Percentiles rank a stretch among this genome's conserved stretches.
Conservation (phyloP, 1,140 invertebrate genomes). For the Liolophura sinensis region DNA sequence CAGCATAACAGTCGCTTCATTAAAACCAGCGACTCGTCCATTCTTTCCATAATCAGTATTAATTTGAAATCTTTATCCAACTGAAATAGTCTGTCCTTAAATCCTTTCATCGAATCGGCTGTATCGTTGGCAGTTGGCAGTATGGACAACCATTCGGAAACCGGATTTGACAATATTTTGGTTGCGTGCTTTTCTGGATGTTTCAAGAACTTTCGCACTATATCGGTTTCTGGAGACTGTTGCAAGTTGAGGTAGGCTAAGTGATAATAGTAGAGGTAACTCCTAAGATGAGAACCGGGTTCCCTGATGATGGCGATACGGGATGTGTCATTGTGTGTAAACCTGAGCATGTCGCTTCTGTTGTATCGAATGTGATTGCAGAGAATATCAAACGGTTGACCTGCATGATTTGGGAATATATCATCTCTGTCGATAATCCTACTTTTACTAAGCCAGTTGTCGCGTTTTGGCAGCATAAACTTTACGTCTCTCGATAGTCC, state of each 20-base stretch:
- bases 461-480: conserved; percentile 26
- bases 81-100: neutral
- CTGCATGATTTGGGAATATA: conserved; percentile 1
- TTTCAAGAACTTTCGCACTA: too few relatives aligned
- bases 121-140: too few relatives aligned
- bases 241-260: conserved; percentile 17
- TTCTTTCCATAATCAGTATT: conserved; percentile 34
- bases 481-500: conserved; percentile 25
- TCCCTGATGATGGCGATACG: conserved; percentile 43
- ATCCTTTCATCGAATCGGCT: too few relatives aligned
- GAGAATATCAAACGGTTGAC: conserved; percentile 31
- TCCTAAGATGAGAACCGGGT: conserved; percentile 42
- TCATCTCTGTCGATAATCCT: too few relatives aligned
- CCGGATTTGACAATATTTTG: too few relatives aligned
- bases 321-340: conserved; percentile 28
- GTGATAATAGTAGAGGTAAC: conserved; percentile 24
- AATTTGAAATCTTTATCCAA: conserved; percentile 32
- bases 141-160: too few relatives aligned
- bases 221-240: conserved; percentile 15
- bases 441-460: neutral
- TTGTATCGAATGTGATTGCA: conserved; percentile 41
- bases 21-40: conserved; percentile 40
- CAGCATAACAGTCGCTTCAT: conserved; percentile 33
- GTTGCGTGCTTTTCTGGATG: too few relatives aligned
- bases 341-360: conserved; percentile 17